Evolutionary conservation across 2,797 vertebrate species (phyloP).

Genomic region (Masticophis lateralis): DNA sequence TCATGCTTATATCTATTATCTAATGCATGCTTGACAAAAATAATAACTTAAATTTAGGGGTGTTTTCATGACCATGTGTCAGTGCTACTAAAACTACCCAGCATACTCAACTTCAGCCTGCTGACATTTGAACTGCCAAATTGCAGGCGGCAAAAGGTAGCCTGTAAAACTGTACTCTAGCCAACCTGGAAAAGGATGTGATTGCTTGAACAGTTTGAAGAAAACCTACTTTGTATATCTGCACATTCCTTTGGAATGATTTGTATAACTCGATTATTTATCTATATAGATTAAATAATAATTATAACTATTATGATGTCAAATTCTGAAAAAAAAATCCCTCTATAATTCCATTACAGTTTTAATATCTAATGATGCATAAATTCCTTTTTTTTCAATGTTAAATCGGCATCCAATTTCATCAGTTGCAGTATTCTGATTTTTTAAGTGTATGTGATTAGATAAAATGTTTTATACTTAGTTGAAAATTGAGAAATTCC

Average conservation of each 20-base stretch:
- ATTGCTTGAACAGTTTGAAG: background rate
- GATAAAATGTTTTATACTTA: background rate
- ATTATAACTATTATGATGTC: background rate
- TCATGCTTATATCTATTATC: no score
- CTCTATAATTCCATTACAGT: background rate
- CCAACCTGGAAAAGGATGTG: background rate
- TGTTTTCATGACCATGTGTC: background rate
- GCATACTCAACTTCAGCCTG: conserved; percentile 54
- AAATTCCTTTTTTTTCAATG: conserved; percentile 41
- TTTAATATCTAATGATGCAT: background rate
- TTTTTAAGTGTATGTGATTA: conserved; percentile 30
- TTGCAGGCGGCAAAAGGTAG: no score
- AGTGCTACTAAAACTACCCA: background rate
- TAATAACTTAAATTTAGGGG: background rate
- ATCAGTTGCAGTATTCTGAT: conserved; percentile 28
- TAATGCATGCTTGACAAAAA: no score
- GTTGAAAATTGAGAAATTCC: background rate
- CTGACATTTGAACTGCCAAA: no score
- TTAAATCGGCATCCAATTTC: conserved; percentile 45
- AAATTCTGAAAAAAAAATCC: background rate
- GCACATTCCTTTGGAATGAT: background rate
- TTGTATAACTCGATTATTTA: background rate
- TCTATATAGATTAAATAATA: background rate
- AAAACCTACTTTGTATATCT: background rate
- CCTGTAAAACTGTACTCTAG: background rate